Evolutionary conservation across 2,113 vertebrate species (phyloP).

Genomic region (Oncorhynchus masou): DNA sequence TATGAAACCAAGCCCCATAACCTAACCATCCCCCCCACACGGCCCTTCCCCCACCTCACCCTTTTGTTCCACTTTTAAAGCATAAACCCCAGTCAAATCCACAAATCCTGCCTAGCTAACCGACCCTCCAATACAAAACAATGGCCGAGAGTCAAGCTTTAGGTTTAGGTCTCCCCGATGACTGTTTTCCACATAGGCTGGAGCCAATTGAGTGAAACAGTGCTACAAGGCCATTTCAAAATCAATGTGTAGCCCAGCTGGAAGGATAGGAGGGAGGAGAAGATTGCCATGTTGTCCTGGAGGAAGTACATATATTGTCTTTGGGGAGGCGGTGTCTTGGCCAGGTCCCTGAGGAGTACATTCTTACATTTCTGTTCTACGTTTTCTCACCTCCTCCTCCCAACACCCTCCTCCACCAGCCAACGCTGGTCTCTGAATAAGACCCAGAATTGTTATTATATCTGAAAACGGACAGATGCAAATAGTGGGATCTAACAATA

Average conservation of each 20-base stretch:
- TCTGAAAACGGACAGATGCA: conserved; percentile 54
- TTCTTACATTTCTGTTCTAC: conserved; percentile 52
- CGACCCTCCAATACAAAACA: conserved; percentile 11
- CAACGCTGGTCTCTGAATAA: conserved; percentile 19
- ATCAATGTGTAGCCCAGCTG: conserved; percentile 58
- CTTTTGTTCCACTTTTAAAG: conserved; percentile 69
- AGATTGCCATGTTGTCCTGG: conserved; percentile 56
- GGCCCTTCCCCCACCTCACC: conserved; percentile 12
- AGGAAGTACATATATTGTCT: conserved; percentile 50
- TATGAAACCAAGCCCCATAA: conserved; percentile 62
- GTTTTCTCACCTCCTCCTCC: conserved; percentile 30
- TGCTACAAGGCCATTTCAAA: conserved; percentile 38
- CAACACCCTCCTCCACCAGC: not conserved
- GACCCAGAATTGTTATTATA: conserved; percentile 47
- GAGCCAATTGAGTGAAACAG: conserved; percentile 23
- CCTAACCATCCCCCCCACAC: conserved; percentile 48
- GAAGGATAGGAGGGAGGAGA: conserved; percentile 22
- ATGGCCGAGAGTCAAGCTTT: conserved; percentile 51
- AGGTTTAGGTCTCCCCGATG: conserved; percentile 21
- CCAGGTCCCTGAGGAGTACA: conserved; percentile 36
- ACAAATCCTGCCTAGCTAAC: conserved; percentile 41
- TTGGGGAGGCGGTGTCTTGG: conserved; percentile 28
- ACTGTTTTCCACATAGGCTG: conserved; percentile 29
- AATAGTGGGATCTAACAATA: conserved; percentile 51
- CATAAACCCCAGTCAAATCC: conserved; percentile 53